Evolutionary conservation across 1,140 invertebrate species (phyloP), one percentile per base, ranked within the genome.

Genomic region (Grapholita molesta): DNA sequence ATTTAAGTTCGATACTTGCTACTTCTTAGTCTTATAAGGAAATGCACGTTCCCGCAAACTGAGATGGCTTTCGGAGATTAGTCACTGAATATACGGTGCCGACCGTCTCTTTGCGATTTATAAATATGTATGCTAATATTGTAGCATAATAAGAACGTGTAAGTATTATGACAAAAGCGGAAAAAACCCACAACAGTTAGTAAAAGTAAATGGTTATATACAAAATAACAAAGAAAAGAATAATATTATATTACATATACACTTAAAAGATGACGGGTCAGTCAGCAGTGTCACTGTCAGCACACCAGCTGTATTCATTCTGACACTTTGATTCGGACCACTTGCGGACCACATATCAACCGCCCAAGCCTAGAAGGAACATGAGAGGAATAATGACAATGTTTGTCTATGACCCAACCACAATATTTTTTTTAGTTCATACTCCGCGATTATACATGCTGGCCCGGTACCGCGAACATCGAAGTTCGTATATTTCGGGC

Each of bases 1-100:
- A 68, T 32, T 69, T 42, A 69, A 68, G 15, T 48, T 61, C 55
- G n/a, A 61, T 28, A n/a, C 25, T 32, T 30, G 6, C 55, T n/a
- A 30, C n/a, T n/a, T 12, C 3, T 61, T 15, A 61, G 6, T 30
- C 55, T 61, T 61, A 61, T 32, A 61, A 61, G 55, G 55, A 61
- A 2, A 61, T 15, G 0, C 25, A 15, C 55, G 30, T 28, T 25
- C 32, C 55, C 12, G n/a, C 32, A 23, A 61, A 28, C 24, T 21
- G 28, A 52, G 42, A 61, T 61, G 55, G n/a, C 55, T 61, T n/a
- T 61, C 25, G 25, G 24, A 7, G 25, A 61, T 61, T 61, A 61
- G 28, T 61, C 55, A 61, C 55, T 55, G 42, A 48, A 48, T 48
- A 48, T 48, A 15, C 18, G 7, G 18, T 15, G 38, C 38, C n/a